Conservation (phyloP, 2,888 invertebrate species). For the Zygogramma bicolorata region DNA sequence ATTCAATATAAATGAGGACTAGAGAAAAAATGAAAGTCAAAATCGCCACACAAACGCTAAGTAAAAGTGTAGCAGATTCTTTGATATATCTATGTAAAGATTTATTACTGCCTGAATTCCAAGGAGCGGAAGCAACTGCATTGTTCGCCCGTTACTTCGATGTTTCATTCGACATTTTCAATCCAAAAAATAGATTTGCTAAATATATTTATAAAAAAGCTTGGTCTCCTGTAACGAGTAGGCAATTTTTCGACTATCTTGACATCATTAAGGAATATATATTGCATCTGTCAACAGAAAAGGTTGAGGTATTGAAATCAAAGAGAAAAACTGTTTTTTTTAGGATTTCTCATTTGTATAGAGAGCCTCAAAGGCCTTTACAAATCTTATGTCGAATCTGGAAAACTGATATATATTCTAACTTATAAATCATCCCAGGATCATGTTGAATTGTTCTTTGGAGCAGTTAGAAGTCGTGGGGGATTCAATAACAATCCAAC, state of each 20-base stretch:
- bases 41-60: constrained; percentile 21
- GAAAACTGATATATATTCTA: not conserved
- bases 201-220: constrained; percentile 27
- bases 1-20: constrained; percentile 17
- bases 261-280: constrained; percentile 1
- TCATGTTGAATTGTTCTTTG: too few species aligned
- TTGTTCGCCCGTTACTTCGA: constrained; percentile 32
- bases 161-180: constrained; percentile 28
- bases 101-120: constrained; percentile 19
- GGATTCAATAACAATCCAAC: constrained; percentile 9
- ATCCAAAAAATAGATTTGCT: constrained; percentile 24
- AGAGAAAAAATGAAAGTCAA: constrained; percentile 25
- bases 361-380: not conserved
- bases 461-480: too few species aligned
- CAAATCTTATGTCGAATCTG: not conserved
- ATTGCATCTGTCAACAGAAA: constrained; percentile 5
- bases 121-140: constrained; percentile 20
- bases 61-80: too few species aligned
- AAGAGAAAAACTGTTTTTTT: not conserved
- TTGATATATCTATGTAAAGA: constrained; percentile 26
- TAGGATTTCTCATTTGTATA: not conserved
- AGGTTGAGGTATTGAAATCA: too few species aligned
- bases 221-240: constrained; percentile 19
- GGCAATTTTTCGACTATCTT: constrained; percentile 21
- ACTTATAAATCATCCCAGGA: not conserved